These are phyloP conservation scores for Dicycla oo DNA, from an alignment of 2,888 invertebrate genomes.

Conservation along the genomic window DNA sequence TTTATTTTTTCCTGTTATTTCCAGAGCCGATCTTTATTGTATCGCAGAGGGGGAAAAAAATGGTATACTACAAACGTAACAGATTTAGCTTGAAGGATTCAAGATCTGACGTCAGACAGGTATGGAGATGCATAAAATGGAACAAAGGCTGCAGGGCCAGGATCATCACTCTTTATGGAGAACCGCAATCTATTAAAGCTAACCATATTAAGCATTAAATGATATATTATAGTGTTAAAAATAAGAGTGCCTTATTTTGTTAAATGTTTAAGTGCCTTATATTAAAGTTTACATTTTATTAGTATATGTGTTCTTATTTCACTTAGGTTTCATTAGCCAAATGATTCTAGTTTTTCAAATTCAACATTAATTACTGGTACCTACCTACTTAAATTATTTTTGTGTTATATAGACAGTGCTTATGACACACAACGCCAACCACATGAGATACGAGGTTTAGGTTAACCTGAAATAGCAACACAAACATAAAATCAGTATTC, in stretches of 20 bases:
- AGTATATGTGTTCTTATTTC: not conserved
- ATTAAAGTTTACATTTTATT: conserved; percentile 27
- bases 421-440: not conserved
- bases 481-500: not conserved
- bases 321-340: not conserved
- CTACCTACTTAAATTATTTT: not conserved
- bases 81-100: conserved; percentile 29
- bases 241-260: conserved; percentile 6
- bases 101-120: conserved; percentile 21
- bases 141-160: conserved; percentile 28
- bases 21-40: not conserved
- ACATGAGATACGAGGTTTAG: not conserved
- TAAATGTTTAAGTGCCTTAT: conserved; percentile 3
- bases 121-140: conserved; percentile 41
- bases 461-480: not conserved
- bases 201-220: conserved; percentile 26
- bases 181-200: conserved; percentile 18
- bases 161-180: conserved; percentile 20
- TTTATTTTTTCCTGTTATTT: not conserved
- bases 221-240: conserved; percentile 7
- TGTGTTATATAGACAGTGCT: not conserved
- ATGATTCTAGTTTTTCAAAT: not conserved
- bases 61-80: conserved; percentile 6
- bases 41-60: conserved; percentile 23
- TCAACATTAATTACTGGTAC: not conserved